Percentiles rank a stretch among this genome's conserved stretches.
These are phyloP conservation scores for Thinocorus orbignyianus DNA, from an alignment of 2,113 vertebrate species.

Conservation along the genomic window DNA sequence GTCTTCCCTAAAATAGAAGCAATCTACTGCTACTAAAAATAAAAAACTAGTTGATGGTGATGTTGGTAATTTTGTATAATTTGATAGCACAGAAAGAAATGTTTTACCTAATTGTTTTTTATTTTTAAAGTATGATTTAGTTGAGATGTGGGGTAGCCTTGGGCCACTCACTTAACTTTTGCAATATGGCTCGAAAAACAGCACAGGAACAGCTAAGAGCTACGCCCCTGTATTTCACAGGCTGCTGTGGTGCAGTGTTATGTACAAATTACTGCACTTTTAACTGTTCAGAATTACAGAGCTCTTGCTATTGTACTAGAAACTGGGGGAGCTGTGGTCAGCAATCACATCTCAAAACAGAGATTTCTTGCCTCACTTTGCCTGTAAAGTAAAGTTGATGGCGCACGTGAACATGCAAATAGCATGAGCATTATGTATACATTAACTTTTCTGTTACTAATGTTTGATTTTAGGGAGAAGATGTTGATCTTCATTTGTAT, in stretches of 20 bases:
- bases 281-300: neutral
- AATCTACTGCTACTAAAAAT: conserved; percentile 2
- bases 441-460: neutral
- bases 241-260: neutral
- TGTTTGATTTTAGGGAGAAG: conserved; percentile 85
- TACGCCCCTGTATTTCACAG: neutral
- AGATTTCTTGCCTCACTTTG: neutral
- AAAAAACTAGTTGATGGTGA: neutral
- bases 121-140: neutral
- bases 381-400: neutral
- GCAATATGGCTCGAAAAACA: neutral
- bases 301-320: neutral
- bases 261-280: neutral
- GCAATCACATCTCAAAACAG: neutral
- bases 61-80: neutral
- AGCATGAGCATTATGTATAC: neutral
- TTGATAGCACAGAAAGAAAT: neutral
- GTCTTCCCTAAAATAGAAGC: neutral
- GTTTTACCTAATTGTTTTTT: neutral
- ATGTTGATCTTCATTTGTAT: conserved; percentile 93
- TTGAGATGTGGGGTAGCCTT: neutral
- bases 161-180: neutral
- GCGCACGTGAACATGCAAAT: accelerated
- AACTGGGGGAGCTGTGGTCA: neutral
- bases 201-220: neutral